These are phyloP conservation scores for Rhodinocichla rosea DNA, from an alignment of 2,113 vertebrate species.

Conservation along the genomic window DNA sequence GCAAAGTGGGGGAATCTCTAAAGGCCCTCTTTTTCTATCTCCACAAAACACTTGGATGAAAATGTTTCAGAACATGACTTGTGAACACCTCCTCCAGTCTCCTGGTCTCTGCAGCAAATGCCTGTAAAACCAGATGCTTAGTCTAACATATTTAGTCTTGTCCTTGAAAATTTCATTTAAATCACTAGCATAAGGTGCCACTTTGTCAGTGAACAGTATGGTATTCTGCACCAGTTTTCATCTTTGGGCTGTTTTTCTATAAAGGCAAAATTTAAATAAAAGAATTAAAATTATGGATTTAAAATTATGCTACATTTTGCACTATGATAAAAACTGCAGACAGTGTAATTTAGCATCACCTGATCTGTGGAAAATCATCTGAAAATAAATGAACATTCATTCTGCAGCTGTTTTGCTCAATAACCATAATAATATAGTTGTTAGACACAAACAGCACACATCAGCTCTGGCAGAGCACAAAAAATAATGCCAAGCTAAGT, in stretches of 20 bases:
- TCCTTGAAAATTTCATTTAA: neutral
- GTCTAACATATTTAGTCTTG: neutral
- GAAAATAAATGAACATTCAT: slow-evolving; percentile 6
- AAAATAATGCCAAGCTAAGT: neutral
- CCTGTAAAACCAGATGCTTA: neutral
- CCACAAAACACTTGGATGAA: neutral
- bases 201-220: neutral
- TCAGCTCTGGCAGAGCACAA: neutral
- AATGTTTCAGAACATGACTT: neutral
- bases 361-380: slow-evolving; percentile 17
- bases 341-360: slow-evolving; percentile 1
- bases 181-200: neutral
- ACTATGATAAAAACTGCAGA: neutral
- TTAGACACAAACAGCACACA: neutral
- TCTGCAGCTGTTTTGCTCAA: slow-evolving; percentile 41
- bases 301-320: neutral
- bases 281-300: neutral
- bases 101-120: neutral
- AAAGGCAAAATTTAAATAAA: neutral
- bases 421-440: slow-evolving; percentile 10
- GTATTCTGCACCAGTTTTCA: neutral
- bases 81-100: neutral
- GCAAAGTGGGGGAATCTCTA: neutral
- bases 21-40: neutral
- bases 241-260: neutral